These are phyloP conservation scores for Labeo catla DNA, from an alignment of 2,113 vertebrate genomes.

Conservation along the genomic window DNA sequence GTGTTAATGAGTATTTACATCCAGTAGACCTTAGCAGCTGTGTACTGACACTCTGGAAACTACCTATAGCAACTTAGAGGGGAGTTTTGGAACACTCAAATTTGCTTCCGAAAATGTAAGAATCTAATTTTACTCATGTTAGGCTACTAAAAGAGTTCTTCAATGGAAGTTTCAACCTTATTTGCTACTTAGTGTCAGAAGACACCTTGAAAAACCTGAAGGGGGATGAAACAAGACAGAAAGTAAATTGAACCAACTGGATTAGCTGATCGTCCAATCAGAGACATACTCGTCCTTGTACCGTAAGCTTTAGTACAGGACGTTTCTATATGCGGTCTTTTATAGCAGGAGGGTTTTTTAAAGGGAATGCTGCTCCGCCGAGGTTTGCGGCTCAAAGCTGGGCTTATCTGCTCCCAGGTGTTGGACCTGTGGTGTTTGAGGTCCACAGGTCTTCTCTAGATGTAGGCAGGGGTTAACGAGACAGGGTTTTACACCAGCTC, in stretches of 20 bases:
- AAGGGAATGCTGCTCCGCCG: background rate
- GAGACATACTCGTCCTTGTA: background rate
- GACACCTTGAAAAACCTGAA: background rate
- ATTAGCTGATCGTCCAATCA: background rate
- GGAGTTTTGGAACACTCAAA: background rate
- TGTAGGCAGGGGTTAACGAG: slow-evolving; percentile 39
- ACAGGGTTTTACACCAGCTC: slow-evolving; percentile 40
- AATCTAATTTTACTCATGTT: background rate
- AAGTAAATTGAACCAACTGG: background rate
- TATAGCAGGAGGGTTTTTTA: background rate
- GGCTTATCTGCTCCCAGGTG: slow-evolving; percentile 31
- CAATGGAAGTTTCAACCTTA: background rate
- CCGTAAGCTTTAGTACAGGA: background rate
- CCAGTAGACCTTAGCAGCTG: too few relatives aligned
- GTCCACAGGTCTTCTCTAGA: slow-evolving; percentile 33
- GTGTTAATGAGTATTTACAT: too few relatives aligned
- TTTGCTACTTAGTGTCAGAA: background rate
- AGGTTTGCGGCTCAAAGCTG: slow-evolving; percentile 22
- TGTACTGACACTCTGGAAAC: too few relatives aligned
- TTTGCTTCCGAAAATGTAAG: background rate
- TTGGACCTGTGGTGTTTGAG: slow-evolving; percentile 26
- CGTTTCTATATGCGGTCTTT: background rate
- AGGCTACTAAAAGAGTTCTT: background rate
- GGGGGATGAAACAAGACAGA: background rate
- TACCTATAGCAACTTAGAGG: too few relatives aligned